Evolutionary conservation across 2,888 invertebrate genomes (phyloP).

Genomic region (Drosophila pseudotalamancana): DNA sequence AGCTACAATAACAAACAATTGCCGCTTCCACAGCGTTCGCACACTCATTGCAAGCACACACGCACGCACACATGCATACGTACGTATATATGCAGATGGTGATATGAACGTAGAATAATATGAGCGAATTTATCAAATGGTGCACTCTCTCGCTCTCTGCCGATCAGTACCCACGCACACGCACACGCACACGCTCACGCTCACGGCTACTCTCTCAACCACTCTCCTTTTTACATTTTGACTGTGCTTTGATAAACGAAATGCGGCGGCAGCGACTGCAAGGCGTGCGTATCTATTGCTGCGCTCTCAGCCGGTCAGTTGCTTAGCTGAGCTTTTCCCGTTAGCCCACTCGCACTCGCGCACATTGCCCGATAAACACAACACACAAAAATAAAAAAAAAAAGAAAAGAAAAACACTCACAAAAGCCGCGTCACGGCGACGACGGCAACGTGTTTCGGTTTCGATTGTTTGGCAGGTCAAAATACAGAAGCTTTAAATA

Average conservation of each 20-base stretch:
- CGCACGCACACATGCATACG: not conserved
- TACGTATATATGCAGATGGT: not conserved
- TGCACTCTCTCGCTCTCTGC: conserved; percentile 35
- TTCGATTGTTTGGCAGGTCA: conserved; percentile 49
- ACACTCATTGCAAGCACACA: conserved; percentile 42
- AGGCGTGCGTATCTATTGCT: conserved; percentile 41
- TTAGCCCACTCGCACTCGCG: conserved; percentile 55
- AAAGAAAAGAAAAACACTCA: not conserved
- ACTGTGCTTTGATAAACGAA: conserved; percentile 39
- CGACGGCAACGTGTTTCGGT: conserved; percentile 61
- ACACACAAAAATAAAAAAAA: conserved; percentile 33
- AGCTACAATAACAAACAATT: conserved; percentile 70
- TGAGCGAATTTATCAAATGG: conserved; percentile 50
- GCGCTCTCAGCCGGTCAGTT: conserved; percentile 53
- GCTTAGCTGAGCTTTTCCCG: conserved; percentile 64
- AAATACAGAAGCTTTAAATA: conserved; percentile 29
- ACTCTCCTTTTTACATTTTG: conserved; percentile 7
- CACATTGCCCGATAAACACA: conserved; percentile 41
- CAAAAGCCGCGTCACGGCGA: conserved; percentile 33
- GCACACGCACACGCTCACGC: not conserved
- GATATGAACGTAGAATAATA: conserved; percentile 12
- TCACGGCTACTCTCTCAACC: conserved; percentile 4
- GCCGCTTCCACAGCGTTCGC: conserved; percentile 43
- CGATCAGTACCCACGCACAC: conserved; percentile 50
- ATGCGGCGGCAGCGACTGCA: conserved; percentile 18